Conservation (phyloP, 2,797 vertebrate genomes). For the Melanotaenia trifasciata region DNA sequence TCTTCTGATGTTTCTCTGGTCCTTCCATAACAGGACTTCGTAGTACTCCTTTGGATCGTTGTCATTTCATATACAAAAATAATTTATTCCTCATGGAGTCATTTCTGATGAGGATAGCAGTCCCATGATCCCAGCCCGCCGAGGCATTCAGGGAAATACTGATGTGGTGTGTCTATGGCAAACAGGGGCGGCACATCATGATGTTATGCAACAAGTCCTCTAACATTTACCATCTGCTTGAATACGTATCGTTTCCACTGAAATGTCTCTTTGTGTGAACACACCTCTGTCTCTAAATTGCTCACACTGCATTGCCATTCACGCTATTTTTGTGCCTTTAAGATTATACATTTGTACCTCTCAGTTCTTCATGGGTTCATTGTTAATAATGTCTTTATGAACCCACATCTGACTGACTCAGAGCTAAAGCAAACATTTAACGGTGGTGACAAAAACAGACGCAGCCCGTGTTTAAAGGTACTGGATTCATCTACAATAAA, state of each 20-base stretch:
- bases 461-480: background rate
- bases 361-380: background rate
- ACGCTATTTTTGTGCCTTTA: background rate
- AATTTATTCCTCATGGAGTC: slow-evolving; percentile 23
- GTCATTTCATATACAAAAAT: slow-evolving; percentile 26
- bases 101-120: slow-evolving; percentile 42
- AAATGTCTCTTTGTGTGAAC: slow-evolving; percentile 13
- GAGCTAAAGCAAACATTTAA: background rate
- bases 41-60: slow-evolving; percentile 11
- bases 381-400: background rate
- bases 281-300: background rate
- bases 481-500: background rate
- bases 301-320: background rate
- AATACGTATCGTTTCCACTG: slow-evolving; percentile 32
- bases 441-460: background rate
- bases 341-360: slow-evolving; percentile 1
- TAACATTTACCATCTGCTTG: slow-evolving; percentile 56
- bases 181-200: background rate
- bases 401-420: slow-evolving; percentile 3
- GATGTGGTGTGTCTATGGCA: slow-evolving; percentile 8
- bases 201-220: slow-evolving; percentile 25
- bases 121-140: background rate
- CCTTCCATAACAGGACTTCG: background rate
- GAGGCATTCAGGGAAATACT: slow-evolving; percentile 28
- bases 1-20: background rate